Base-by-base conservation (phyloP, 2,888 invertebrate species). In the Aleiodes leptofemur region DNA sequence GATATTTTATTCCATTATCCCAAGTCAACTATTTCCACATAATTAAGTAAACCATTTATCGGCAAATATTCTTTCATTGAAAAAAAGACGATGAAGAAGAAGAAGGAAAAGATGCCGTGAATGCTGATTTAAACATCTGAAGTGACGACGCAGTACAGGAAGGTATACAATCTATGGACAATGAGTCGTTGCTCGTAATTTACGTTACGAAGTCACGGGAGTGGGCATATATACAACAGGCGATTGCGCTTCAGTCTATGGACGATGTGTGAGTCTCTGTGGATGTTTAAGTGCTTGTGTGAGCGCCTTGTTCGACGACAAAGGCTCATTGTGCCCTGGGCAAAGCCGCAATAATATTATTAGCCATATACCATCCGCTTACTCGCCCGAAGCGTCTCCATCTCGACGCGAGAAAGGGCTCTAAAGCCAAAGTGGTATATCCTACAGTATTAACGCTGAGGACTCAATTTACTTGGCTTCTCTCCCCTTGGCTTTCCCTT, bases 241-340 rank as follows among this genome's bases (percentile, higher is more conserved):
- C 70, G 55, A 71, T 53, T 70, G 72, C 72, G 56, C 72, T 68
- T 72, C 59, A 51, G 68, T 57, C 56, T 70, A 73, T 66, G 69
- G 70, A 64, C 70, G 56, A 70, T 51, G 57, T 69, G 53, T 56
- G 69, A 55, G 71, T 16, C 59, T 55, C 57, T 31, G 55, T 59
- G 23, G 56, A 74, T 53, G 72, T 76, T 74, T 78, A 78, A 76
- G 66, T 70, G 68, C 68, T 55, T 66, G 72, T 72, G 76, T 72
- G 59, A 71, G 38, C 34, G 55, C 70, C 61, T 70, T 53, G 72
- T 81, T 76, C 77, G 75, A 72, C 80, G 81, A 87, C 87, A 86
- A 87, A 87, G 83, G 84, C 71, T 86, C 81, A 86, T 87, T 87
- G 86, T 87, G 81, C 81, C 78, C 77, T 79, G 73, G 78, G 78